Conservation (phyloP, 2,888 invertebrate genomes). For the Scaptomyza tumidula region DNA sequence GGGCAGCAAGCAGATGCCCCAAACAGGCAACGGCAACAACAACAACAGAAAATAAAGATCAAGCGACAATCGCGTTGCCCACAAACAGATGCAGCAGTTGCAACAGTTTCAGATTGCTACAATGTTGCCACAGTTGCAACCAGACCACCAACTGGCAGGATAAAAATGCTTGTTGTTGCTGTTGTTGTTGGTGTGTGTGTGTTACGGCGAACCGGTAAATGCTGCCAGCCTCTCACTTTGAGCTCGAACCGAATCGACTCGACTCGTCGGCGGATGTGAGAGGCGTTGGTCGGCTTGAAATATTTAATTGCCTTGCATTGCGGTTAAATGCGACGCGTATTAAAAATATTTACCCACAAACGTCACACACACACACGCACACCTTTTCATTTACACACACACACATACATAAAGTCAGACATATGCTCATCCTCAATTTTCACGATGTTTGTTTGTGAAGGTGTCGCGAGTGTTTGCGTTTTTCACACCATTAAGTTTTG, state of each 20-base stretch:
- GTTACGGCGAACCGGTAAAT: constrained; percentile 41
- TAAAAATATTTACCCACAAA: constrained; percentile 77
- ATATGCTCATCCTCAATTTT: constrained; percentile 43
- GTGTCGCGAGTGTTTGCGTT: constrained; percentile 72
- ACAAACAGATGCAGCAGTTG: constrained; percentile 50
- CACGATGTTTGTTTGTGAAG: constrained; percentile 40
- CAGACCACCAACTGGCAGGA: constrained; percentile 70
- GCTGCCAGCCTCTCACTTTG: constrained; percentile 52
- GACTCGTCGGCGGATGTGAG: constrained; percentile 21
- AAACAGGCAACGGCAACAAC: constrained; percentile 14
- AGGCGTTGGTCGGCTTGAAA: constrained; percentile 68
- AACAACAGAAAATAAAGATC: constrained; percentile 57
- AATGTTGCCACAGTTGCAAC: constrained; percentile 39
- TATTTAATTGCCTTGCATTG: constrained; percentile 83
- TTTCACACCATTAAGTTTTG: constrained; percentile 46
- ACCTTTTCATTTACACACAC: not conserved
- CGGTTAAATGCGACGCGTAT: constrained; percentile 81
- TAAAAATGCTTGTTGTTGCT: constrained; percentile 63
- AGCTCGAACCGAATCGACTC: constrained; percentile 20
- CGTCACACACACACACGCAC: constrained; percentile 26
- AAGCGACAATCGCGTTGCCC: constrained; percentile 68
- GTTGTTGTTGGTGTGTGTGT: constrained; percentile 19
- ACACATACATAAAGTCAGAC: constrained; percentile 26
- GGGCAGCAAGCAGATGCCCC: constrained; percentile 15
- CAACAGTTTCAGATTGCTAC: constrained; percentile 16